A percentile compares a stretch with the other conserved stretches of the same genome.
Conservation (phyloP, 2,113 vertebrate species). For the Hipposideros armiger region DNA sequence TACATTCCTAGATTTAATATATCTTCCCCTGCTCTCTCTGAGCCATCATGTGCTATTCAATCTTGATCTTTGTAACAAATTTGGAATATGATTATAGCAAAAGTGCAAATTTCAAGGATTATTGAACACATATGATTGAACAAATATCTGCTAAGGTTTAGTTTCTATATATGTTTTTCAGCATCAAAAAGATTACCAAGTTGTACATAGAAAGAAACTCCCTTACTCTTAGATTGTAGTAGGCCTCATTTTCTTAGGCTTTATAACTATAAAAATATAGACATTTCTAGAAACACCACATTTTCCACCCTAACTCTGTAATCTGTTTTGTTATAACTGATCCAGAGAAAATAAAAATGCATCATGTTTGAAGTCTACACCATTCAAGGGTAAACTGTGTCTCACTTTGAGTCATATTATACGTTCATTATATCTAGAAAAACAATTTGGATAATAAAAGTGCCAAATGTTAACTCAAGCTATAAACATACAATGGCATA, state of each 20-base stretch:
- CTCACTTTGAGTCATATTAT: constrained; percentile 77
- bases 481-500: constrained; percentile 86
- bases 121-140: neutral
- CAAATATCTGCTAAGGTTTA: neutral
- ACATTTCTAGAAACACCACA: constrained; percentile 69
- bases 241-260: constrained; percentile 59
- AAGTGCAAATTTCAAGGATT: constrained; percentile 6
- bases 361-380: constrained; percentile 67
- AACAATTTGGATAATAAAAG: constrained; percentile 86
- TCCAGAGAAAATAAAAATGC: constrained; percentile 77
- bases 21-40: neutral
- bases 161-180: constrained; percentile 32
- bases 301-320: constrained; percentile 3
- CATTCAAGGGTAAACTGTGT: constrained; percentile 74
- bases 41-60: neutral
- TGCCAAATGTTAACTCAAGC: constrained; percentile 82
- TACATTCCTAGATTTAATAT: constrained; percentile 2
- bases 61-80: constrained; percentile 23
- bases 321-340: constrained; percentile 66
- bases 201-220: neutral
- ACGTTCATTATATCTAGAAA: constrained; percentile 74
- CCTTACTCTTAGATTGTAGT: constrained; percentile 49
- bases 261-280: constrained; percentile 58
- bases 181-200: neutral
- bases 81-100: neutral